Base-by-base conservation (phyloP, 2,113 vertebrate species). In the Todiramphus saurophagus region DNA sequence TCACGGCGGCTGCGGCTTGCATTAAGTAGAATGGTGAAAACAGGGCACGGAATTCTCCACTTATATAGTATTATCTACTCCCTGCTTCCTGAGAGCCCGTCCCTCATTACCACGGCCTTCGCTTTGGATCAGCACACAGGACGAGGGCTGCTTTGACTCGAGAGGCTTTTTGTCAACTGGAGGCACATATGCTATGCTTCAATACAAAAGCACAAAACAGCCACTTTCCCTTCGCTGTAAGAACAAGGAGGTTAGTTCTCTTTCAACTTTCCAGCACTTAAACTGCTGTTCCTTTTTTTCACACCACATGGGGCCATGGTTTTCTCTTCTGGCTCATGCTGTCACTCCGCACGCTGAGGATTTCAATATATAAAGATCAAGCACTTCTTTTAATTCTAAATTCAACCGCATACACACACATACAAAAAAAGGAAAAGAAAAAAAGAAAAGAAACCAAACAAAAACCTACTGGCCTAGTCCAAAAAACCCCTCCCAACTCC, bases 11-110 rank as follows among this genome's bases (percentile, higher is more conserved):
- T 97, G 97, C 80, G 33, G 94, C 97, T 94, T 95, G 95, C 97
- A 97, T 96, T 87, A 96, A 96, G 95, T 63, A 78, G 96, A 96
- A 93, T 67, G 97, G 97, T 39, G 92, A 91, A 50, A 92, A 67
- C 75, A 48, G 96, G 33, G 93, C 96, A 48, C 95, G 85, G 92
- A 96, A 98, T 96, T 96, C 97, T 68, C 95, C 96, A 53, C 98
- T 97, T 86, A 53, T 17, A 95, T 60, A 67, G 98, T 97, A 98
- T 99, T 98, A 98, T 98, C 98, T 98, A 92, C 98, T 97, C 82
- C 17, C 95, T 72, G 96, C 97, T 95, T 88, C 96, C 95, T 12
- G 68, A 96, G 97, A 96, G 95, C 96, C 59, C 66, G 92, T 23
- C 96, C 94, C 97, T 97, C 97, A 96, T 98, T 96, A 97, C 67